Conservation (phyloP, 2,888 invertebrate genomes). For the Dione vanillae region DNA sequence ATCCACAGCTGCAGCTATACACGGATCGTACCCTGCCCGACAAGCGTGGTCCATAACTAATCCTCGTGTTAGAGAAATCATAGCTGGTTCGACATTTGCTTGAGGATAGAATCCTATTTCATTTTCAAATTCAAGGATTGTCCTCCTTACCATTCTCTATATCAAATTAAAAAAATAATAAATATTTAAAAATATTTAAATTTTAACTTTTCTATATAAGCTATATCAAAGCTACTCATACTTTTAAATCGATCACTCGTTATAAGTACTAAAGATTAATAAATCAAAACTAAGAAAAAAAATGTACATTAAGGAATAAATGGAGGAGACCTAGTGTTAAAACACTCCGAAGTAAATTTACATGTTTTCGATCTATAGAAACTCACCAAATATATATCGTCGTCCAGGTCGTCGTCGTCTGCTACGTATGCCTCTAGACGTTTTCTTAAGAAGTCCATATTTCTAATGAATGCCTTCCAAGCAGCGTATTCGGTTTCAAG, state of each 20-base stretch:
- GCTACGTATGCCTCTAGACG: constrained; percentile 58
- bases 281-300: no score
- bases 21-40: constrained; percentile 66
- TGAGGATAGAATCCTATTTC: constrained; percentile 65
- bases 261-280: no score
- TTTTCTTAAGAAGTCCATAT: constrained; percentile 73
- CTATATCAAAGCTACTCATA: no score
- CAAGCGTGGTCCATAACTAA: constrained; percentile 79
- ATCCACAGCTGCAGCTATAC: constrained; percentile 75
- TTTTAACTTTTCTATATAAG: no score
- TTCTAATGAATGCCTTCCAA: constrained; percentile 85
- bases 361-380: no score
- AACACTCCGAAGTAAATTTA: no score
- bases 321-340: no score
- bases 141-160: constrained; percentile 71
- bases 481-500: constrained; percentile 90
- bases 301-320: no score
- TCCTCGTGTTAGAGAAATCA: constrained; percentile 68
- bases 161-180: constrained; percentile 29
- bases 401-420: constrained; percentile 65
- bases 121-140: constrained; percentile 60
- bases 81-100: constrained; percentile 59
- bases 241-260: no score
- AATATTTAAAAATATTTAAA: no score
- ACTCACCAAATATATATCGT: constrained; percentile 70